phyloP scores from a whole-genome alignment of 2,113 vertebrate genomes.

The Oreotrochilus melanogaster region DNA sequence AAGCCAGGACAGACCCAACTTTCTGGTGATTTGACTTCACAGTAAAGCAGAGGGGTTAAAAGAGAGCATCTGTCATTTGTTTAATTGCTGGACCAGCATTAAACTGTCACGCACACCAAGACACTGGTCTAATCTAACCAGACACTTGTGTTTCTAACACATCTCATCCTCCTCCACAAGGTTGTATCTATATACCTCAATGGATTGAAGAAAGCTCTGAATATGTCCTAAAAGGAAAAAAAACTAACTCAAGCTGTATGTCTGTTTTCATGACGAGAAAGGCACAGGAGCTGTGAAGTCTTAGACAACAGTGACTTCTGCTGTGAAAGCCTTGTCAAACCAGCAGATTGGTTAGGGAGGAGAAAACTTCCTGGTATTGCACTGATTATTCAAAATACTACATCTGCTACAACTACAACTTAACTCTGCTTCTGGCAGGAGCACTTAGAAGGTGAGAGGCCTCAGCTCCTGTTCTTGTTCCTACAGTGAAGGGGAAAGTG shows the following conservation, averaged over 20 bases:
- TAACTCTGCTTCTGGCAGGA: neutral
- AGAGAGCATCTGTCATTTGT: no score
- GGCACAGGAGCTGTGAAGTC: neutral
- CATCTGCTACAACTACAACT: neutral
- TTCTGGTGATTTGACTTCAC: no score
- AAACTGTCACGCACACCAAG: no score
- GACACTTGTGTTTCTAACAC: neutral
- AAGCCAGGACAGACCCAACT: no score
- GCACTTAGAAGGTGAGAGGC: neutral
- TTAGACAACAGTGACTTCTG: slow-evolving; percentile 57
- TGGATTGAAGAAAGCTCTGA: neutral
- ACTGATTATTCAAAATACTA: neutral
- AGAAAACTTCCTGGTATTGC: neutral
- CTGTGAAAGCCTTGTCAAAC: slow-evolving; percentile 12
- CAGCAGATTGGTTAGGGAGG: neutral
- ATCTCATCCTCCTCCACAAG: neutral
- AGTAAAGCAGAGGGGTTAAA: no score
- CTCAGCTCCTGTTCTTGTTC: neutral
- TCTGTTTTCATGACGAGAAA: neutral
- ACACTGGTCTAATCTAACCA: neutral
- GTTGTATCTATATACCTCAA: neutral
- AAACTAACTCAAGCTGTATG: neutral
- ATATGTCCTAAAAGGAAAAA: neutral
- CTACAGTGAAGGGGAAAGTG: neutral
- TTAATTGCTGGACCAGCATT: no score